Percentiles rank a stretch among this genome's conserved stretches.
Evolutionary conservation across 1,140 invertebrate genomes (phyloP).

Genomic region (Zaprionus vittiger): DNA sequence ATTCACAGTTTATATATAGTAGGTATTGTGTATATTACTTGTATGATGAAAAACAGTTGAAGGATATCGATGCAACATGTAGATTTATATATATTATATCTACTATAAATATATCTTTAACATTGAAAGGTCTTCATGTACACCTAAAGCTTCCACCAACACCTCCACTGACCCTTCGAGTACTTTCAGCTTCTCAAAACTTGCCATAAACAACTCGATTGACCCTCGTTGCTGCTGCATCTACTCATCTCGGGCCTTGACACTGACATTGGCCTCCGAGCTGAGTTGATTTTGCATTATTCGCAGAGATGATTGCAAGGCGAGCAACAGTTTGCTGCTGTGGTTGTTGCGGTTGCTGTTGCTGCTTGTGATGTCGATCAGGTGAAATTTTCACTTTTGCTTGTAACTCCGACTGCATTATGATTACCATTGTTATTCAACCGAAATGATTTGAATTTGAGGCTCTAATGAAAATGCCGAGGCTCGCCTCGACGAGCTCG

Average conservation of each 20-base stretch:
- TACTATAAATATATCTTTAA: no score
- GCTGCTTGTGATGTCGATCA: constrained; percentile 33
- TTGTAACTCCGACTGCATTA: constrained; percentile 52
- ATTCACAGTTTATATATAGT: no score
- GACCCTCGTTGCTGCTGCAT: constrained; percentile 18
- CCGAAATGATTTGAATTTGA: constrained; percentile 69
- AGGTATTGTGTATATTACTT: no score
- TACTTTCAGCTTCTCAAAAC: no score
- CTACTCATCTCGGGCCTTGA: constrained; percentile 32
- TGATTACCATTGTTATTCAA: constrained; percentile 82
- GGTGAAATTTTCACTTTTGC: constrained; percentile 73
- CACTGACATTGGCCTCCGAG: constrained; percentile 48
- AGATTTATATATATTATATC: no score
- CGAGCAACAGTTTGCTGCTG: constrained; percentile 18
- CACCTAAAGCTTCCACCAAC: no score
- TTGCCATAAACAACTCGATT: not conserved
- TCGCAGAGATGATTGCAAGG: constrained; percentile 50
- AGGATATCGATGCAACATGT: no score
- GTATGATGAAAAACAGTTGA: no score
- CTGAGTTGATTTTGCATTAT: not conserved
- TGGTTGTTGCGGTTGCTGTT: constrained; percentile 28
- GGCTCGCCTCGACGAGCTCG: constrained; percentile 66
- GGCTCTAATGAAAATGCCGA: constrained; percentile 65
- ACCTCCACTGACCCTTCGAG: no score
- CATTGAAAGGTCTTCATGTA: no score